Percentiles rank a stretch among this genome's conserved stretches.
phyloP scores from a whole-genome alignment of 2,113 vertebrate genomes.

The Tapirus terrestris region DNA sequence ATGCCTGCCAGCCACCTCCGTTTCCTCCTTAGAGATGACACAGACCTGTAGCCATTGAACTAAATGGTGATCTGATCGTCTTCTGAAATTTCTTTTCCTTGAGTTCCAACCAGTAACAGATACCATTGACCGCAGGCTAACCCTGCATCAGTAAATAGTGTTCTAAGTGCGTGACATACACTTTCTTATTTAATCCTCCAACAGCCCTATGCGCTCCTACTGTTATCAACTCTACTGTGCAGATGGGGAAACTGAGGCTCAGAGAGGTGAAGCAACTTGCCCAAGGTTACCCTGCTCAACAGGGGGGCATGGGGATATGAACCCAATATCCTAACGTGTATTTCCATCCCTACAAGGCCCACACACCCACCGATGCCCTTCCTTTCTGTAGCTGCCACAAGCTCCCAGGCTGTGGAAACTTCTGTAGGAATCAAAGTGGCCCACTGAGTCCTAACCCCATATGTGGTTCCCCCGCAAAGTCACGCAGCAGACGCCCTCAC shows the following conservation, averaged over 20 bases:
- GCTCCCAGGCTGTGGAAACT: neutral
- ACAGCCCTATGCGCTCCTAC: neutral
- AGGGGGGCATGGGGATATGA: neutral
- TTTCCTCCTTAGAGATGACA: neutral
- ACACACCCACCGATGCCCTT: neutral
- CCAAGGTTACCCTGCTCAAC: neutral
- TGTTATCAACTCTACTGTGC: neutral
- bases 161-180: neutral
- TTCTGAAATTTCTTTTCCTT: neutral
- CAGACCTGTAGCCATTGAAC: neutral
- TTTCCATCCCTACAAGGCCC: neutral
- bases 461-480: neutral
- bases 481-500: neutral
- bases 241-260: slow-evolving; percentile 19
- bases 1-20: neutral
- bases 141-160: neutral
- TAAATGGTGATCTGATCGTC: neutral
- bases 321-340: neutral
- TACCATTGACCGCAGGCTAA: neutral
- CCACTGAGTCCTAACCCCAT: neutral
- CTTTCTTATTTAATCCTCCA: neutral
- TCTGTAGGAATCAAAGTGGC: neutral
- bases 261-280: neutral
- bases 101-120: neutral
- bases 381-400: neutral